These are phyloP conservation scores for Zoanthus gigantus DNA, from an alignment of 92 coral and sea anemone genomes.

Conservation along the genomic window DNA sequence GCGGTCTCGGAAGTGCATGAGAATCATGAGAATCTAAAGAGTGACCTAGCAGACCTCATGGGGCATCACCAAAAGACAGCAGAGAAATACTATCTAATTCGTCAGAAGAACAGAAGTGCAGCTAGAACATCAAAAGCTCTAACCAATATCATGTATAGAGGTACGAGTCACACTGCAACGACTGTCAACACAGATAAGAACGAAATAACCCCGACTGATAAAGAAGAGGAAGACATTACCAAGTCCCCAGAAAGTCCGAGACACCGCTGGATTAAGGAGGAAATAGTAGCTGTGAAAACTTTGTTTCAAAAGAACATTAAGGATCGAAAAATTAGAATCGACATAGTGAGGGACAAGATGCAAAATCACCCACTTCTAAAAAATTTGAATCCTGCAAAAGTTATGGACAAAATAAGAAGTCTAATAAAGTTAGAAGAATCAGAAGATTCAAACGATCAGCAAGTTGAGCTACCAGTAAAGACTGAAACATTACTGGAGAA, in stretches of 20 bases:
- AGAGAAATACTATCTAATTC: conserved; percentile 54
- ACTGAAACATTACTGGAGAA: conserved; percentile 42
- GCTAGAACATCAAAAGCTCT: conserved; percentile 59
- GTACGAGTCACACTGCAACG: conserved; percentile 10
- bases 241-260: conserved; percentile 17
- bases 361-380: conserved; percentile 41
- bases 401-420: conserved; percentile 40
- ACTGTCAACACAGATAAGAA: not conserved
- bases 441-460: not conserved
- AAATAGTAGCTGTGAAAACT: conserved; percentile 39
- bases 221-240: conserved; percentile 15
- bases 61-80: conserved; percentile 59
- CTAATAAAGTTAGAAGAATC: not conserved
- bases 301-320: conserved; percentile 30
- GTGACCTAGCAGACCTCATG: conserved; percentile 63
- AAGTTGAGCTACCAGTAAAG: conserved; percentile 28
- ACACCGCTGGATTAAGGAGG: conserved; percentile 48
- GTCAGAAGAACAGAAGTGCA: conserved; percentile 56
- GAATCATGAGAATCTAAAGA: conserved; percentile 53
- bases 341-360: conserved; percentile 31
- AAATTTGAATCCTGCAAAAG: conserved; percentile 19
- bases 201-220: conserved; percentile 15
- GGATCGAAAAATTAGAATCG: conserved; percentile 11
- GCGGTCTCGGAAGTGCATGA: conserved; percentile 60
- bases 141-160: conserved; percentile 44